Evolutionary conservation across 2,888 invertebrate genomes (phyloP).

Genomic region (Hydrotaea diabolus): DNA sequence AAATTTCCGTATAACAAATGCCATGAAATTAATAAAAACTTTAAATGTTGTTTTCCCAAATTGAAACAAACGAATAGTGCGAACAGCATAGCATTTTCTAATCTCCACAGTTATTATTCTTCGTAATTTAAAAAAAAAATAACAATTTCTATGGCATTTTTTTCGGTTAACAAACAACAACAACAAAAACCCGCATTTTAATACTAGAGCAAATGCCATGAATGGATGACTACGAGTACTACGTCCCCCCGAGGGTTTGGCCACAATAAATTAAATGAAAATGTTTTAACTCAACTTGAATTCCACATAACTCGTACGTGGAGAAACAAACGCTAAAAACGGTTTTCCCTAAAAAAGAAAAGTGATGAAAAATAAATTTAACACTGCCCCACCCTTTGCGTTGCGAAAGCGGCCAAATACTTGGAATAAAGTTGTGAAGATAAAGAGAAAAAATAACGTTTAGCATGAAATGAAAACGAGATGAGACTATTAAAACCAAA

Average conservation of each 20-base stretch:
- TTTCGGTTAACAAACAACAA: too few relatives aligned
- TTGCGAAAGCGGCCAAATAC: conserved; percentile 20
- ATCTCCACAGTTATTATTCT: neutral
- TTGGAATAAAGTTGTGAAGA: conserved; percentile 25
- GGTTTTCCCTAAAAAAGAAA: neutral
- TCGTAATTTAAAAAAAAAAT: neutral
- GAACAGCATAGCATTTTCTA: neutral
- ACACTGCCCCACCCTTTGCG: neutral
- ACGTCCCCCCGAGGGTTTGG: neutral
- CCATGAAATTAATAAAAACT: too few relatives aligned
- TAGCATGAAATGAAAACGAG: too few relatives aligned
- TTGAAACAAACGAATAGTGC: too few relatives aligned
- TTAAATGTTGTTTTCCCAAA: too few relatives aligned
- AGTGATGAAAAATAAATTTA: conserved; percentile 40
- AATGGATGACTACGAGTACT: too few relatives aligned
- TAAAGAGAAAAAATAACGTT: too few relatives aligned
- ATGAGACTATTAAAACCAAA: too few relatives aligned
- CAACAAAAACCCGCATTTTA: neutral
- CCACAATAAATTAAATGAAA: conserved; percentile 35
- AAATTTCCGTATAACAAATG: too few relatives aligned
- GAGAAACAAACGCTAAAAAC: neutral
- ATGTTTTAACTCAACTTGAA: neutral
- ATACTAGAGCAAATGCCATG: neutral
- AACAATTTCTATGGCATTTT: too few relatives aligned
- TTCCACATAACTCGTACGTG: neutral